Conservation (phyloP, 1,140 invertebrate species). For the Bursaphelenchus mucronatus region DNA sequence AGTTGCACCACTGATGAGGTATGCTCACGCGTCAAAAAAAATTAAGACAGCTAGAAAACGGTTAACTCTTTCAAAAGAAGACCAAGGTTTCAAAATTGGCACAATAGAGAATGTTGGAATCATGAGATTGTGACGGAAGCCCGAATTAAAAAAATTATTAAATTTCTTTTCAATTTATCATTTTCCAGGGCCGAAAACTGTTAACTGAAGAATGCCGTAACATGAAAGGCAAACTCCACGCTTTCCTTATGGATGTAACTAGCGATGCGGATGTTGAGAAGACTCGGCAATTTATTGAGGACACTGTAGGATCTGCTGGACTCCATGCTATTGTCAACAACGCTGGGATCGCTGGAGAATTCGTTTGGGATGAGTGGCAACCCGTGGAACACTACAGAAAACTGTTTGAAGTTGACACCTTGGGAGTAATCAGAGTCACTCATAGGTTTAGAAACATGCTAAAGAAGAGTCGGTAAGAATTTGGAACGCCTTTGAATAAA, state of each 20-base stretch:
- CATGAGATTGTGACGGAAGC: no score
- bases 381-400: background rate
- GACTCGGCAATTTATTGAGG: conserved; percentile 12
- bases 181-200: background rate
- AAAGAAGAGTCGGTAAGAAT: conserved; percentile 7
- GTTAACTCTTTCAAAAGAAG: no score
- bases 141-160: no score
- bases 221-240: conserved; percentile 5
- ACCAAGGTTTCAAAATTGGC: no score
- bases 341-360: conserved; percentile 14
- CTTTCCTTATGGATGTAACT: conserved; percentile 14
- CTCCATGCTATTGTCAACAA: conserved; percentile 16
- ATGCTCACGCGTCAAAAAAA: no score
- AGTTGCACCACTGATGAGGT: conserved; percentile 19
- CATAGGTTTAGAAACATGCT: conserved; percentile 7
- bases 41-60: no score
- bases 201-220: background rate
- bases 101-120: no score
- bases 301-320: background rate
- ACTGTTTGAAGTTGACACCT: conserved; percentile 2
- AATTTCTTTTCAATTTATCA: background rate
- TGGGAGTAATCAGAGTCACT: conserved; percentile 18
- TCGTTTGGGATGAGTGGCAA: conserved; percentile 13
- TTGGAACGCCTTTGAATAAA: no score
- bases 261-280: conserved; percentile 8